Evolutionary conservation across 2,888 invertebrate genomes (phyloP).

Genomic region (Digitonthophagus gazella): DNA sequence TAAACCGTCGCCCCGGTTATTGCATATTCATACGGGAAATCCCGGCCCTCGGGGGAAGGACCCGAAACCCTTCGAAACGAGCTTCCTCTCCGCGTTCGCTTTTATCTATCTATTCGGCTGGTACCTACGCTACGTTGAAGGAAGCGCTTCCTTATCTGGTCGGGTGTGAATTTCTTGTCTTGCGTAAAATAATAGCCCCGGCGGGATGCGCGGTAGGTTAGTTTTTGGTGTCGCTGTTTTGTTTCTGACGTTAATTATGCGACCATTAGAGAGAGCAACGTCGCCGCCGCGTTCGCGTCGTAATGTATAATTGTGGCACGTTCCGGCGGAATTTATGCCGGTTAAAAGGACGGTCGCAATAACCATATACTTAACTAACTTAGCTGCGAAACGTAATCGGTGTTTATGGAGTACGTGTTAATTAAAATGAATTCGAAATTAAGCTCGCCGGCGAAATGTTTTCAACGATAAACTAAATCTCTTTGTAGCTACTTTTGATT

Average conservation of each 20-base stretch:
- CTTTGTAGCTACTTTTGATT: not conserved
- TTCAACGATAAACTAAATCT: not conserved
- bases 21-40: constrained; percentile 15
- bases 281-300: not conserved
- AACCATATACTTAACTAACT: not conserved
- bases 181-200: constrained; percentile 7
- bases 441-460: not conserved
- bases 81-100: not conserved
- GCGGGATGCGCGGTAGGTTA: not conserved
- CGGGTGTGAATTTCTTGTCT: constrained; percentile 5
- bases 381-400: not conserved
- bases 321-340: not conserved
- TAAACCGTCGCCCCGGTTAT: not conserved
- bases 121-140: too few species aligned
- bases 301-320: not conserved
- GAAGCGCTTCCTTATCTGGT: not conserved
- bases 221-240: too few species aligned
- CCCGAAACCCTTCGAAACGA: not conserved
- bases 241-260: not conserved
- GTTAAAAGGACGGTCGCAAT: not conserved
- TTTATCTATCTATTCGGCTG: too few species aligned
- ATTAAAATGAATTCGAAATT: not conserved
- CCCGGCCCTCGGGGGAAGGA: not conserved
- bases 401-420: not conserved
- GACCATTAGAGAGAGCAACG: not conserved